Evolutionary conservation across 2,888 invertebrate species (phyloP), one percentile per base, ranked within the genome.

Genomic region (Dromius quadrimaculatus): DNA sequence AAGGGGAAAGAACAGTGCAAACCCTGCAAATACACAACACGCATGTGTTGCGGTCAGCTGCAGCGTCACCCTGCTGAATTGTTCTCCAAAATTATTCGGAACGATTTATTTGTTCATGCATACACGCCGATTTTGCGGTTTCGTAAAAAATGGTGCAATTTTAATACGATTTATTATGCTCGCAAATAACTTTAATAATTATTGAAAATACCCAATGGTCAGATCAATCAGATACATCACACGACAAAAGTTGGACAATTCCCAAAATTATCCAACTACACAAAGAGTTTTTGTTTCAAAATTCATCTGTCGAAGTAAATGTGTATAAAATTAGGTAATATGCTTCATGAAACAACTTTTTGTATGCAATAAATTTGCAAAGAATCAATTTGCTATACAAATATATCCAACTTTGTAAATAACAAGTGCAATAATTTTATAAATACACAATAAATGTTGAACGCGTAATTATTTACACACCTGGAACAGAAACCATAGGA

Each of bases 51-150:
- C 11, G 50, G 50, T 54, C 50, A 54, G 28, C 41, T 41, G 41
- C 28, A 54, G 28, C 23, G 28, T 54, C 50, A 54, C 36, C 47
- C 22, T n/a, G 34, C 20, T 64, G 64, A 47, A 64, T 64, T 43
- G 45, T 64, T 45, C 64, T 28, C 64, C 47, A 47, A 64, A 64
- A 64, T 64, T 64, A 47, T 32, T 64, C 22, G 36, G 47, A 64
- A 43, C 63, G 45, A 45, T 64, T 64, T 64, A 64, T 64, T 64
- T 64, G 47, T 64, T 64, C 57, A 19, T 19, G 36, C 57, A 20
- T 59, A 59, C 17, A 54, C 32, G 19, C 34, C 57, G 57, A 59
- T 34, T 59, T 17, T 59, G 59, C 36, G 36, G 59, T 36, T 23
- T 57, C 8, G 19, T 34, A 59, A 59, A 59, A 59, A 59, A 59